These are phyloP conservation scores for Synanthedon tipuliformis DNA, from an alignment of 2,888 invertebrate species.

Conservation along the genomic window DNA sequence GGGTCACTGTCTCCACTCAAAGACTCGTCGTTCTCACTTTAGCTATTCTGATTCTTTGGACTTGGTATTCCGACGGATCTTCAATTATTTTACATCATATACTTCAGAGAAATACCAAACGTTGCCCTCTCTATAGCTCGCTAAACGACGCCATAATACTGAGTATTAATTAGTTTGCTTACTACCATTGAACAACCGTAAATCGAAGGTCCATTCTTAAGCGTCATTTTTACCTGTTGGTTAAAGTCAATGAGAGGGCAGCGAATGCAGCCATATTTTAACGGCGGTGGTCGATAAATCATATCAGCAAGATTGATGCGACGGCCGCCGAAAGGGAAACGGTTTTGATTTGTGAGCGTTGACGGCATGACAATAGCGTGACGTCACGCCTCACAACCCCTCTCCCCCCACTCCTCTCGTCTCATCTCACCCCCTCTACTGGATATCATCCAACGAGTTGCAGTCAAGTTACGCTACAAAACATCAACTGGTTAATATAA, in stretches of 20 bases:
- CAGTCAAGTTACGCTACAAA: no score
- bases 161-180: background rate
- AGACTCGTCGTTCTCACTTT: no score
- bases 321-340: constrained; percentile 36
- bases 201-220: constrained; percentile 9
- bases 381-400: constrained; percentile 26
- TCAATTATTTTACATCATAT: no score
- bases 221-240: constrained; percentile 28
- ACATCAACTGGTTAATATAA: no score
- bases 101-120: no score
- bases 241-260: constrained; percentile 35
- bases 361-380: constrained; percentile 36
- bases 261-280: constrained; percentile 35
- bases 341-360: constrained; percentile 44
- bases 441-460: no score
- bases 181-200: constrained; percentile 5
- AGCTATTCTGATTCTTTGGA: no score
- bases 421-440: background rate
- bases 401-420: background rate
- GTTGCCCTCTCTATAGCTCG: no score
- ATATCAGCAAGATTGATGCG: constrained; percentile 49
- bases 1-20: no score
- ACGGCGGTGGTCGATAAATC: constrained; percentile 44
- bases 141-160: no score
- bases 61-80: no score